These are phyloP conservation scores for Grammatotria lemairii DNA, from an alignment of 2,113 vertebrate species.

Conservation along the genomic window DNA sequence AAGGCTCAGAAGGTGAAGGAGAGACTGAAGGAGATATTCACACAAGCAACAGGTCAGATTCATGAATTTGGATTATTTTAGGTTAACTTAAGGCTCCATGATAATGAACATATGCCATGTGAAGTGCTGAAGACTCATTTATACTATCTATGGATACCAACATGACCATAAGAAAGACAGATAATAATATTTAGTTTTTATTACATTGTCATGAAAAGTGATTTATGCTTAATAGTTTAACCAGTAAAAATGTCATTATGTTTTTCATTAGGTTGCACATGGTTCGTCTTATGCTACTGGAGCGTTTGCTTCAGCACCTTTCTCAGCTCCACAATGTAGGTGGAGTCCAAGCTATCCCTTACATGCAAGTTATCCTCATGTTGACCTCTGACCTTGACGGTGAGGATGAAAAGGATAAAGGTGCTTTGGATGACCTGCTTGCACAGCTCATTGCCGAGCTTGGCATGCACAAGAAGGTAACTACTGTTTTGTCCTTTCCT, in stretches of 20 bases:
- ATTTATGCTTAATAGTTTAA: background rate
- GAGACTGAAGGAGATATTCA: slow-evolving; percentile 91
- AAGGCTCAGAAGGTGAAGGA: slow-evolving; percentile 89
- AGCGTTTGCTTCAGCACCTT: slow-evolving; percentile 89
- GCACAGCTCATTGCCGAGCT: slow-evolving; percentile 92
- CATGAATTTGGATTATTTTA: background rate
- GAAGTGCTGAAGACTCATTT: background rate
- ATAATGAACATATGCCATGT: background rate
- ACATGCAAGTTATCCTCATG: slow-evolving; percentile 99
- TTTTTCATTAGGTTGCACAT: slow-evolving; percentile 82
- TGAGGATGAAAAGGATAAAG: slow-evolving; percentile 98
- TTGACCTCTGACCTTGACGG: slow-evolving; percentile 95
- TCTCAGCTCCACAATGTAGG: slow-evolving; percentile 89
- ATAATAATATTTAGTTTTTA: background rate
- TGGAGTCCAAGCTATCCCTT: slow-evolving; percentile 94
- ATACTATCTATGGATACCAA: background rate
- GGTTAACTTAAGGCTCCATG: background rate
- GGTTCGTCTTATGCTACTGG: slow-evolving; percentile 94
- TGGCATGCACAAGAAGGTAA: slow-evolving; percentile 92
- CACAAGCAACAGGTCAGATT: slow-evolving; percentile 86
- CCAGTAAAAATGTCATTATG: background rate
- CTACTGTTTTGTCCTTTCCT: background rate
- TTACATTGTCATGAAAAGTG: background rate
- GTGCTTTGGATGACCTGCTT: slow-evolving; percentile 91
- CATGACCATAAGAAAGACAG: background rate